phyloP scores from a whole-genome alignment of 2,888 invertebrate genomes.

The Drosophila fulvimacula region DNA sequence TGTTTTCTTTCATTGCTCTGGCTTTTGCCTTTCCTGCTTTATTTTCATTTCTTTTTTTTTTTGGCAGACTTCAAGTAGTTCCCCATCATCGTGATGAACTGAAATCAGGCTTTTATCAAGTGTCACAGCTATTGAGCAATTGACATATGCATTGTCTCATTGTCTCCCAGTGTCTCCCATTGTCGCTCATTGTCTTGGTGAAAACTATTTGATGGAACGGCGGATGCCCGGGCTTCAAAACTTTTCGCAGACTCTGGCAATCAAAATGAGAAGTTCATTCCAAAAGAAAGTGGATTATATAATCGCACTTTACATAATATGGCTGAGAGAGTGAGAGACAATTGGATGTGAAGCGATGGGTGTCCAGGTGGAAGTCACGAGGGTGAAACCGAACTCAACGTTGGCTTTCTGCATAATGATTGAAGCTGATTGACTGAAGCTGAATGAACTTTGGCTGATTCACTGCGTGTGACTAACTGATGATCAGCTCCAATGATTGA shows the following conservation, averaged over 20 bases:
- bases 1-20: slow-evolving; percentile 9
- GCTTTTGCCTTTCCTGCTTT: slow-evolving; percentile 1
- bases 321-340: neutral
- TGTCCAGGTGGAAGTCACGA: neutral
- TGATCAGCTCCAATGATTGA: neutral
- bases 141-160: slow-evolving; percentile 30
- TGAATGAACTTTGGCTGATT: neutral
- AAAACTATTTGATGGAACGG: slow-evolving; percentile 12
- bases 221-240: slow-evolving; percentile 1
- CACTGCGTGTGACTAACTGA: neutral
- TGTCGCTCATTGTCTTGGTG: slow-evolving; percentile 1
- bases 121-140: slow-evolving; percentile 30
- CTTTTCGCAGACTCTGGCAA: slow-evolving; percentile 5
- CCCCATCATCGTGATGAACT: slow-evolving; percentile 19
- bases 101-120: slow-evolving; percentile 18
- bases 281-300: slow-evolving; percentile 5
- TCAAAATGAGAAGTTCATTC: slow-evolving; percentile 7
- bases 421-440: neutral
- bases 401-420: neutral
- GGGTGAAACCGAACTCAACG: neutral
- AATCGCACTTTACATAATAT: slow-evolving; percentile 1
- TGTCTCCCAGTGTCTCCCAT: neutral
- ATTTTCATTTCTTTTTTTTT: slow-evolving; percentile 2
- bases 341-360: neutral
- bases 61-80: slow-evolving; percentile 11